These are phyloP conservation scores for Sus cebifrons DNA, from an alignment of 2,797 vertebrate genomes.

Conservation along the genomic window DNA sequence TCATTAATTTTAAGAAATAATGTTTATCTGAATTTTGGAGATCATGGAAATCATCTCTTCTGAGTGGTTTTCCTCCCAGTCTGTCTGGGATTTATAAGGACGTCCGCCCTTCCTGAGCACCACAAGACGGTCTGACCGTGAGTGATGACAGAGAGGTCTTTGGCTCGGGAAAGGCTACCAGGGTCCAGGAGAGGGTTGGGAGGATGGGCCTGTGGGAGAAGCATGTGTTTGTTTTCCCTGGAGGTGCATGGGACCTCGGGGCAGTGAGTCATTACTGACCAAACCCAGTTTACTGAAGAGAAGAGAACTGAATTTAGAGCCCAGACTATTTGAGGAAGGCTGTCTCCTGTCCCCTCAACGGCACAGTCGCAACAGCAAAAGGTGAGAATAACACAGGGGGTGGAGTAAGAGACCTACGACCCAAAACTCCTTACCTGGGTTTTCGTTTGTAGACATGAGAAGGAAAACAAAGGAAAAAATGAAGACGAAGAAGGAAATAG, in stretches of 20 bases:
- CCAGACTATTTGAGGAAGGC: constrained; percentile 41
- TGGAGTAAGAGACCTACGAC: constrained; percentile 6
- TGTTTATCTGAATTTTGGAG: background rate
- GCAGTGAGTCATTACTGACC: constrained; percentile 72
- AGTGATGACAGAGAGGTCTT: constrained; percentile 14
- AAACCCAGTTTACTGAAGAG: constrained; percentile 68
- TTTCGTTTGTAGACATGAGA: constrained; percentile 22
- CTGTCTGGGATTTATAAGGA: background rate
- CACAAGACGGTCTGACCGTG: constrained; percentile 3
- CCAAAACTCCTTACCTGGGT: background rate
- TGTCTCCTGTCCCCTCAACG: constrained; percentile 58
- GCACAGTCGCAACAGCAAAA: background rate
- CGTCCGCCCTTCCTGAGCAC: constrained; percentile 11
- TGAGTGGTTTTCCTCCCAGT: background rate
- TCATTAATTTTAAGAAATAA: constrained; percentile 15
- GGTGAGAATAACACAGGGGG: background rate
- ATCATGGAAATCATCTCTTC: constrained; percentile 6
- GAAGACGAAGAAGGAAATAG: background rate
- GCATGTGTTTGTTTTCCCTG: constrained; percentile 64
- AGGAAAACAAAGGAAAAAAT: no score
- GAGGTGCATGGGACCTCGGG: constrained; percentile 64
- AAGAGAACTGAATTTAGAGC: constrained; percentile 76
- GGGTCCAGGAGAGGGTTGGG: constrained; percentile 7
- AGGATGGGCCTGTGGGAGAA: background rate
- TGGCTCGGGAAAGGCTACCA: constrained; percentile 68